Percentiles rank a stretch among this genome's conserved stretches.
These are phyloP conservation scores for Australoheros facetus DNA, from an alignment of 2,797 vertebrate genomes.

Conservation along the genomic window DNA sequence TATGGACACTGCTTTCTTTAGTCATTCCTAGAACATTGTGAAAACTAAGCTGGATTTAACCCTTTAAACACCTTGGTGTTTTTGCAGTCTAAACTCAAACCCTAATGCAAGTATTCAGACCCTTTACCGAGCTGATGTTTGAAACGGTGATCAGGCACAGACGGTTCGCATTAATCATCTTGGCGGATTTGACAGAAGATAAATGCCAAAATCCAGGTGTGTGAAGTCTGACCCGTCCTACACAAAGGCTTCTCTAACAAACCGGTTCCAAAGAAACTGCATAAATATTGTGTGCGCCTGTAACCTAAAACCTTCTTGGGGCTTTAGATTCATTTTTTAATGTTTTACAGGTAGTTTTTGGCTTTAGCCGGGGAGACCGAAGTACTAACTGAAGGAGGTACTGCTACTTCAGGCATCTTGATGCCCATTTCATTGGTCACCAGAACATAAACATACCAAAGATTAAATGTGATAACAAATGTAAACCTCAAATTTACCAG, in stretches of 20 bases:
- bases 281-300: background rate
- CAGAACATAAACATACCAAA: no score
- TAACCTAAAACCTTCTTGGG: background rate
- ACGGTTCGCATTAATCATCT: background rate
- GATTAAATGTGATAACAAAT: no score
- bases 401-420: background rate
- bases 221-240: no score
- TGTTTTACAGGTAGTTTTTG: background rate
- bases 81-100: background rate
- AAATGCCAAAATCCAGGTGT: background rate
- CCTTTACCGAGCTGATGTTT: background rate
- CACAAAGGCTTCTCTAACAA: background rate
- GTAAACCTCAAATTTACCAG: no score
- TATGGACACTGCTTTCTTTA: background rate
- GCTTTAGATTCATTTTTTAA: background rate
- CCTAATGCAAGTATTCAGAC: background rate
- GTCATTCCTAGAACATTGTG: background rate
- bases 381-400: background rate
- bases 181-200: background rate
- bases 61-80: background rate
- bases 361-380: background rate
- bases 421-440: accelerated
- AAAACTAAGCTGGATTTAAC: background rate
- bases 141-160: background rate
- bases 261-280: accelerated